Conservation (phyloP, 64 coral and sea anemone species). For the Catalaphyllia jardinei region DNA sequence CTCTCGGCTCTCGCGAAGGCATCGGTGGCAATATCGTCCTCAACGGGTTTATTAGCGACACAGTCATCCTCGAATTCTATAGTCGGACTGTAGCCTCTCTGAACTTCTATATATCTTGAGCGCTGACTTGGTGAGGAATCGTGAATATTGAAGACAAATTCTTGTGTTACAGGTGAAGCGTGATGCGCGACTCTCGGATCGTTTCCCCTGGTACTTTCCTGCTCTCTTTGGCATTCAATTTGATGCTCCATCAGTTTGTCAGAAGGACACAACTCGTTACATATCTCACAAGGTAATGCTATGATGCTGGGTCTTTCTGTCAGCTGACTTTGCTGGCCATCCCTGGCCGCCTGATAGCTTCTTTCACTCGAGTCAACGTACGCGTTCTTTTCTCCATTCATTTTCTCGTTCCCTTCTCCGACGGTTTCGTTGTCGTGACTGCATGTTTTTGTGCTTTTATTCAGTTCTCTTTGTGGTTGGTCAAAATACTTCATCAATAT, state of each 20-base stretch:
- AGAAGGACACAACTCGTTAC: slow-evolving; percentile 48
- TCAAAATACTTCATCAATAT: neutral
- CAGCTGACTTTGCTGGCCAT: neutral
- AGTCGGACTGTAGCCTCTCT: neutral
- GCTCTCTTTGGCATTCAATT: neutral
- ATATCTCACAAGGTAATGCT: slow-evolving; percentile 53
- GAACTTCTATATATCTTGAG: neutral
- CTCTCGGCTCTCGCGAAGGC: neutral
- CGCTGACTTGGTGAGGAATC: neutral
- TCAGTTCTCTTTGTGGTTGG: neutral
- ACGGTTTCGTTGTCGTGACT: neutral
- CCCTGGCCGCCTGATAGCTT: neutral
- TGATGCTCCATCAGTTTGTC: slow-evolving; percentile 43
- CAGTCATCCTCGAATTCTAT: slow-evolving; percentile 6
- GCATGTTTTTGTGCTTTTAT: neutral
- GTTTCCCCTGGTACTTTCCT: neutral
- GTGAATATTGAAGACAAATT: neutral
- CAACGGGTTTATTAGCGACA: neutral
- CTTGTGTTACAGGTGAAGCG: neutral
- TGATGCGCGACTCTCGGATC: neutral
- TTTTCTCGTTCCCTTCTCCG: neutral
- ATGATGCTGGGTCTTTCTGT: neutral
- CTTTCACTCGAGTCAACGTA: neutral
- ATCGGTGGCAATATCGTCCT: neutral
- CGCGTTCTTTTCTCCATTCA: neutral